Evolutionary conservation across 1,140 invertebrate species (phyloP), one percentile per base, ranked within the genome.

Genomic region (Drosophila gunungcola): DNA sequence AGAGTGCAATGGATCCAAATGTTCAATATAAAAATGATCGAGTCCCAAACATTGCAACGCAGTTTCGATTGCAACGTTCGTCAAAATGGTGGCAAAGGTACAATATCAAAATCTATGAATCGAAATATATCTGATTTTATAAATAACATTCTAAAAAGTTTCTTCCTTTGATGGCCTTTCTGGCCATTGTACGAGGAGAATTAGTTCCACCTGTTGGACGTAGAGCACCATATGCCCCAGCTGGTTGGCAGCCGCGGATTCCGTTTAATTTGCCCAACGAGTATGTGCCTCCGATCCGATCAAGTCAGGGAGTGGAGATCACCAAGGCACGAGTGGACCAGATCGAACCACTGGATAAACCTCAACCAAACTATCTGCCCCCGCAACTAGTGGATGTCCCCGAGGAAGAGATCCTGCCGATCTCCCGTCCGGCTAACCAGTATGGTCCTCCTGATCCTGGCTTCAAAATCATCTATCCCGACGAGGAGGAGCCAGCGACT

Each of bases 211-310:
- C 70, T 1, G 32, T 3, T 9, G 39, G 39, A 2, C 49, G 74
- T 3, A n/a, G 54, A 42, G 80, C 75, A 3, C 83, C 86, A 1
- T 92, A 92, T 73, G 58, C 89, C 2, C 45, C 91, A 0, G 11
- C 78, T 16, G 91, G 91, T 13, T 92, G 83, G 90, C 86, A 88
- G 6, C 91, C 91, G 2, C 48, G 53, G 11, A 65, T 78, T 52
- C 86, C 90, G 0, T 91, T 91, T 25, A 64, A 82, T 27, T 39
- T 90, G n/a, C 85, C 89, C 10, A 49, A 53, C 6, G 73, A 83
- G 56, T 70, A 58, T 32, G 27, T 52, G 11, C 51, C 63, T 2
- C 58, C 67, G 1, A n/a, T 38, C 10, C 62, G 54, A 1, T 39
- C 64, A 4, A 12, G 4, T n/a, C 41, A 45, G 0, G 45, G 21